Conservation (phyloP, 1,140 invertebrate genomes). For the Myzus persicae region DNA sequence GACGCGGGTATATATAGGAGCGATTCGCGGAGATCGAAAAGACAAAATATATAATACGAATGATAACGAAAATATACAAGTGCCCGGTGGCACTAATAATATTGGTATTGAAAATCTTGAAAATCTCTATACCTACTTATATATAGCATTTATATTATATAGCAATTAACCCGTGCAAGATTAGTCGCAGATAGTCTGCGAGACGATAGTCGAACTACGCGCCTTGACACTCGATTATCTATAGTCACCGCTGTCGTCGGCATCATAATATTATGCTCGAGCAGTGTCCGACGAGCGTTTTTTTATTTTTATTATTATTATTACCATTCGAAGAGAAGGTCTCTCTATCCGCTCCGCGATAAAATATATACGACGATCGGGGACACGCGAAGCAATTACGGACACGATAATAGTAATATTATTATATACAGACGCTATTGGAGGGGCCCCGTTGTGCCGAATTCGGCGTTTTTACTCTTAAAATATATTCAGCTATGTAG, state of each 20-base stretch:
- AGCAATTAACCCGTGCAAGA: not conserved
- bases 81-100: not conserved
- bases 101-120: not conserved
- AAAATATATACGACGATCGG: not conserved
- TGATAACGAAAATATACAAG: not conserved
- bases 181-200: not conserved
- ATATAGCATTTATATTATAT: not conserved
- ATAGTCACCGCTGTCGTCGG: not conserved
- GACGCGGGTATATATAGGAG: not conserved
- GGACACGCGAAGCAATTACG: not conserved
- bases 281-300: not conserved
- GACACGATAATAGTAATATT: not conserved
- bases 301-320: not conserved
- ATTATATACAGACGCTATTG: not conserved
- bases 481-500: not conserved
- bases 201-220: no score
- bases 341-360: not conserved
- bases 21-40: not conserved
- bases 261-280: no score
- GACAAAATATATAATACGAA: not conserved
- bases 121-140: not conserved
- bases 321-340: not conserved
- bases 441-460: not conserved
- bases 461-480: not conserved
- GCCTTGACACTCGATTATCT: slow-evolving; percentile 31